These are phyloP conservation scores for Falco novaeseelandiae DNA, from an alignment of 2,797 vertebrate genomes.

Conservation along the genomic window DNA sequence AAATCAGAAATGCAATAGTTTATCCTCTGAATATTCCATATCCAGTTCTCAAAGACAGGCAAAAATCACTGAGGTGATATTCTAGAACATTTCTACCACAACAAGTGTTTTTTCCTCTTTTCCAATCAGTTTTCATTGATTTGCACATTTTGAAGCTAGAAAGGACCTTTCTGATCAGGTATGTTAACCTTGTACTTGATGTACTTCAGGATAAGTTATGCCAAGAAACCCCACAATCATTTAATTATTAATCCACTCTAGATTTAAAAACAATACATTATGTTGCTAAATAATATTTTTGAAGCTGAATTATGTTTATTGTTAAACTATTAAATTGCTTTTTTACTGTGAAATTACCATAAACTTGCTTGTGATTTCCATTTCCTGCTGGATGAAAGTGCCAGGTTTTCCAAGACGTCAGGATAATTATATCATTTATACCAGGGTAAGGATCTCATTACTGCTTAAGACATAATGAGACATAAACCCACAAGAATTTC, in stretches of 20 bases:
- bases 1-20: not conserved
- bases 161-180: not conserved
- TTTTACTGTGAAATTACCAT: not conserved
- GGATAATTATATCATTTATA: not conserved
- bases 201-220: not conserved
- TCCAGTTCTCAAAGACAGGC: not conserved
- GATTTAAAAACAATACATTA: conserved; percentile 15
- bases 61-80: not conserved
- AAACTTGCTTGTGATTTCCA: not conserved
- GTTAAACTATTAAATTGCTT: not conserved
- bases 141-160: not conserved
- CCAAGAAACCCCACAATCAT: conserved; percentile 7
- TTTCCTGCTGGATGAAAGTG: not conserved
- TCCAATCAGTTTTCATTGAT: not conserved
- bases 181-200: not conserved
- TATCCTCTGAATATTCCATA: not conserved
- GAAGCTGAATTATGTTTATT: not conserved
- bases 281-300: not conserved
- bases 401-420: not conserved
- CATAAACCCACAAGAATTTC: not conserved
- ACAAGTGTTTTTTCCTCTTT: not conserved
- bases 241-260: not conserved
- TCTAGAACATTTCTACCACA: not conserved
- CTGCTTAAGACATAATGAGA: not conserved
- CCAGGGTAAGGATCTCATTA: not conserved